A percentile compares a stretch with the other conserved stretches of the same genome.
Evolutionary conservation across 2,797 vertebrate species (phyloP).

Genomic region (Australoheros facetus): DNA sequence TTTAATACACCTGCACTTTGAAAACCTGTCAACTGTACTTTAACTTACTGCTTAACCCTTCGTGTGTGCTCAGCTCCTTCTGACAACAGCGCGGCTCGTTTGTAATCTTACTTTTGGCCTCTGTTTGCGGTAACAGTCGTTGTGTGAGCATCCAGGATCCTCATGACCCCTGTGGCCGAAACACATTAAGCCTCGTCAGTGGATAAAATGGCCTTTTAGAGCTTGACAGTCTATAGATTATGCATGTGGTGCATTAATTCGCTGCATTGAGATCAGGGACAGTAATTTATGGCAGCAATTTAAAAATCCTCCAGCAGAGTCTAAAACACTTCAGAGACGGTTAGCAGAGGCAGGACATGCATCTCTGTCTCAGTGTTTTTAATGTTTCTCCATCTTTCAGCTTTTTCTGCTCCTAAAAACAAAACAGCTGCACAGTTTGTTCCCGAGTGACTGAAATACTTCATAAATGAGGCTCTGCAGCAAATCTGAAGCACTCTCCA

Average conservation of each 20-base stretch:
- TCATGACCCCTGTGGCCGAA: conserved; percentile 20
- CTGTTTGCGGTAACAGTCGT: not conserved
- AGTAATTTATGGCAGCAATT: conserved; percentile 31
- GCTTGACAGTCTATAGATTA: conserved; percentile 17
- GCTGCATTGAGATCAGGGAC: conserved; percentile 5
- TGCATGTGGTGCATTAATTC: conserved; percentile 26
- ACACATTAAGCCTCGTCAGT: conserved; percentile 9
- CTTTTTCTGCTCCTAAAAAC: not conserved
- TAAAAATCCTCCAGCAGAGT: conserved; percentile 3
- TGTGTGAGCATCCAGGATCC: not conserved
- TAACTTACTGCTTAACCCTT: not conserved
- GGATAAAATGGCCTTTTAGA: conserved; percentile 33
- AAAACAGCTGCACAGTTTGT: not conserved
- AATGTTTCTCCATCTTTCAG: not conserved
- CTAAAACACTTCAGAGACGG: not conserved
- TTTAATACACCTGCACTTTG: not conserved
- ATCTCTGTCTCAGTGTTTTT: not conserved
- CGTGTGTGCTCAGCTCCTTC: not conserved
- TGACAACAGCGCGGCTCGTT: not conserved
- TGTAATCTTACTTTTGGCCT: not conserved
- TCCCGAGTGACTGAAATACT: too few relatives aligned
- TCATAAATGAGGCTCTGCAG: not conserved
- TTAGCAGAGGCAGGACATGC: not conserved
- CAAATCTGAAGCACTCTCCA: rapidly evolving
- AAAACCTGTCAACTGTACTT: not conserved